phyloP scores from a whole-genome alignment of 1,140 invertebrate genomes.

The Holotrichia oblita region DNA sequence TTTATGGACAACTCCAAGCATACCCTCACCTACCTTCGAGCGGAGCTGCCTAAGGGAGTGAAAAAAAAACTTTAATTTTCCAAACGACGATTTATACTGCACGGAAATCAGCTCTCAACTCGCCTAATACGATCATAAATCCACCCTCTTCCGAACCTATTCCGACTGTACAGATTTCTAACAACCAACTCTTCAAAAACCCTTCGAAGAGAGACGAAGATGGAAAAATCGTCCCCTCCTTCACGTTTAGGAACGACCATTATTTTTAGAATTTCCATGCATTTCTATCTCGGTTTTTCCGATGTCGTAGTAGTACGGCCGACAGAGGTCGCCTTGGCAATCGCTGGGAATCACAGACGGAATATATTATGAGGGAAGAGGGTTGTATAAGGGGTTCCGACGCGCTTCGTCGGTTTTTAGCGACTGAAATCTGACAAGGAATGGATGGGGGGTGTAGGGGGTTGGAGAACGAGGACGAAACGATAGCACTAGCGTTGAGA shows the following conservation, averaged over 20 bases:
- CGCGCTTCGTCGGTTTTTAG: slow-evolving; percentile 42
- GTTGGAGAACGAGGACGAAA: neutral
- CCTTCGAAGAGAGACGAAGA: neutral
- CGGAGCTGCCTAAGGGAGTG: slow-evolving; percentile 31
- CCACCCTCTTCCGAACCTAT: slow-evolving; percentile 33
- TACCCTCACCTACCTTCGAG: too few relatives aligned
- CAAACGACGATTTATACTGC: slow-evolving; percentile 44
- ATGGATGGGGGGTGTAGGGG: neutral
- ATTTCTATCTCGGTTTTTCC: slow-evolving; percentile 42
- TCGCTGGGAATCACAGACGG: slow-evolving; percentile 38
- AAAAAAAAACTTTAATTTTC: slow-evolving; percentile 47
- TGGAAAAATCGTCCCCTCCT: neutral
- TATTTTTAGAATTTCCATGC: slow-evolving; percentile 47
- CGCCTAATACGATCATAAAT: slow-evolving; percentile 47
- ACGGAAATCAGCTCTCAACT: slow-evolving; percentile 44
- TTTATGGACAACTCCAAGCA: too few relatives aligned
- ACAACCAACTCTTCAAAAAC: neutral
- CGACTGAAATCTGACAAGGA: slow-evolving; percentile 39
- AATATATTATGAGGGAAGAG: slow-evolving; percentile 48
- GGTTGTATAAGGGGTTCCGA: slow-evolving; percentile 26
- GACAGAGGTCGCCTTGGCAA: neutral
- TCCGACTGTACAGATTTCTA: neutral
- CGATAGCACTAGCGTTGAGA: neutral
- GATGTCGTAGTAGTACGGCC: neutral
- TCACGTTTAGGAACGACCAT: slow-evolving; percentile 20